Percentiles rank a stretch among this genome's conserved stretches.
Evolutionary conservation across 2,113 vertebrate species (phyloP).

Genomic region (Ariopsis seemanni): DNA sequence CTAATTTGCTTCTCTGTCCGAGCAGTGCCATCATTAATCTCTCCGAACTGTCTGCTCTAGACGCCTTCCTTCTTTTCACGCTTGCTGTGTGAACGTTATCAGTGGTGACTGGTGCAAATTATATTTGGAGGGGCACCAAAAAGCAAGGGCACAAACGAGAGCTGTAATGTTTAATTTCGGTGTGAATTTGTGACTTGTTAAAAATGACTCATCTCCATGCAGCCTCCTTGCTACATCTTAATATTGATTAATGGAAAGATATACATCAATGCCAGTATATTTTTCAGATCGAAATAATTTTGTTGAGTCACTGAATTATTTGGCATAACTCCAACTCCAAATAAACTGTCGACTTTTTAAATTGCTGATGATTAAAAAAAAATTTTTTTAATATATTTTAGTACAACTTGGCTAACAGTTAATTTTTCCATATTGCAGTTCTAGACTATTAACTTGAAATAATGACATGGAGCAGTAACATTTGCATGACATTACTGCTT

Average conservation of each 20-base stretch:
- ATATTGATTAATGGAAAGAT: background rate
- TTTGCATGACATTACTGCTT: background rate
- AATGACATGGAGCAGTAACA: background rate
- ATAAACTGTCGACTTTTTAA: background rate
- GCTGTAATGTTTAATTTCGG: slow-evolving; percentile 1
- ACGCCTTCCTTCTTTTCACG: background rate
- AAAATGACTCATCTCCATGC: slow-evolving; percentile 5
- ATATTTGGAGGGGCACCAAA: slow-evolving; percentile 3
- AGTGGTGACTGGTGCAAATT: background rate
- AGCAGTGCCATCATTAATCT: slow-evolving; percentile 8
- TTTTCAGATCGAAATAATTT: background rate
- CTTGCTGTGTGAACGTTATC: slow-evolving; percentile 10
- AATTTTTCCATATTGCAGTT: background rate
- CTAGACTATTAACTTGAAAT: background rate
- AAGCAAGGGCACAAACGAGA: background rate
- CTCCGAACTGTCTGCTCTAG: background rate
- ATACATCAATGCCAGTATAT: background rate
- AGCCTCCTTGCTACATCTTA: background rate
- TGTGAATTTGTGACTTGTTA: slow-evolving; percentile 19
- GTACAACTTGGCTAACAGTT: background rate
- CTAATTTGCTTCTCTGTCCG: background rate
- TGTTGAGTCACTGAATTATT: background rate
- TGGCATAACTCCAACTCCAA: background rate
- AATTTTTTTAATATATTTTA: background rate
- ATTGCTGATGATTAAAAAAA: no score